phyloP scores from a whole-genome alignment of 2,113 vertebrate genomes.

The Natator depressus region DNA sequence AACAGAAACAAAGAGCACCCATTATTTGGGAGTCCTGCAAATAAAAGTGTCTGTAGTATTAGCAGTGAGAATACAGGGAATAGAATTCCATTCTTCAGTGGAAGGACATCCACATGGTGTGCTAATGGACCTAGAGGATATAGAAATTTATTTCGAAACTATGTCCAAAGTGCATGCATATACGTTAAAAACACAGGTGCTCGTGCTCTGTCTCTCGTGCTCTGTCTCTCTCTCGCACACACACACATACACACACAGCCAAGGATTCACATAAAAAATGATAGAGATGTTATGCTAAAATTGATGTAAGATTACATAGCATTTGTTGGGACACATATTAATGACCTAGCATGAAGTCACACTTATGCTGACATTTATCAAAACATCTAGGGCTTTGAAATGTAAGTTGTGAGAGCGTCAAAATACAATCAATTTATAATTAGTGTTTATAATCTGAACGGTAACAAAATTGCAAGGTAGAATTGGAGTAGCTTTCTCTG shows the following conservation, averaged over 20 bases:
- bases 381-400: neutral
- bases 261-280: neutral
- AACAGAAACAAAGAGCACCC: neutral
- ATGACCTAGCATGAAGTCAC: neutral
- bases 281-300: neutral
- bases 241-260: neutral
- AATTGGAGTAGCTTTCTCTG: neutral
- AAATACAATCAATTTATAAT: neutral
- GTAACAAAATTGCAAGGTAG: neutral
- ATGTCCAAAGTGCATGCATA: neutral
- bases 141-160: neutral
- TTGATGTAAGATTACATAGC: neutral
- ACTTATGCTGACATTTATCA: neutral
- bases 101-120: accelerated
- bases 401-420: neutral
- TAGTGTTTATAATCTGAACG: neutral
- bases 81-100: neutral
- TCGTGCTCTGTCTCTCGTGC: neutral
- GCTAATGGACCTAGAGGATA: neutral
- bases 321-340: neutral
- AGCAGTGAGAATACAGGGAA: neutral
- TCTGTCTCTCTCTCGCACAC: too few species aligned
- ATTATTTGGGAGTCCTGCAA: neutral
- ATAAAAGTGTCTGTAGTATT: neutral
- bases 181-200: neutral